These are phyloP conservation scores for Andricus quercusramuli DNA, from an alignment of 2,888 invertebrate species.

Conservation along the genomic window DNA sequence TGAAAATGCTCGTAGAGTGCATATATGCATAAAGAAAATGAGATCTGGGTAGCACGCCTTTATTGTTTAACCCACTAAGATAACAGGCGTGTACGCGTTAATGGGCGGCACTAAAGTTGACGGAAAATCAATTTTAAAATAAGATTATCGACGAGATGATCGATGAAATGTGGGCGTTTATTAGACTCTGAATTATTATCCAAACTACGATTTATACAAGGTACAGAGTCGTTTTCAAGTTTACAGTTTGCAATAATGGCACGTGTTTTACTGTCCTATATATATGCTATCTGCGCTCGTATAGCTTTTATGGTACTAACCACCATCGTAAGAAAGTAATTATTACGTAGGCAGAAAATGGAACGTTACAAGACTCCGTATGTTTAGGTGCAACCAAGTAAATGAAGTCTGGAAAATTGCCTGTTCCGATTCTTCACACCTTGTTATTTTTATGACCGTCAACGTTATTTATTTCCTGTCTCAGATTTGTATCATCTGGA, in stretches of 20 bases:
- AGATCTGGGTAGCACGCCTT: conserved; percentile 42
- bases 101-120: conserved; percentile 49
- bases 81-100: conserved; percentile 57
- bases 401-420: conserved; percentile 6
- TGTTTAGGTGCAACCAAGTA: neutral
- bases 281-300: too few relatives aligned
- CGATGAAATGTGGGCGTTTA: conserved; percentile 44
- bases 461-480: neutral
- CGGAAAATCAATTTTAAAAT: conserved; percentile 54
- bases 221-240: neutral
- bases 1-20: conserved; percentile 17
- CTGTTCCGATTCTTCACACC: neutral
- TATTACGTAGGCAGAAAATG: conserved; percentile 23
- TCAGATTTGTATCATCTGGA: neutral
- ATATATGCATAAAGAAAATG: conserved; percentile 27
- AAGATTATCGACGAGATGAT: conserved; percentile 45
- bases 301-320: neutral
- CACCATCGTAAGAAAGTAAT: conserved; percentile 18
- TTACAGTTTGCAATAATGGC: conserved; percentile 12
- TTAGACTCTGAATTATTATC: conserved; percentile 16
- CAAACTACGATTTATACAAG: neutral
- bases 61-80: conserved; percentile 63
- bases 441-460: neutral
- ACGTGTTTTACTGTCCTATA: too few relatives aligned
- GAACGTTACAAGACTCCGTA: neutral